phyloP scores from a whole-genome alignment of 2,113 vertebrate species.

The Scomber japonicus region DNA sequence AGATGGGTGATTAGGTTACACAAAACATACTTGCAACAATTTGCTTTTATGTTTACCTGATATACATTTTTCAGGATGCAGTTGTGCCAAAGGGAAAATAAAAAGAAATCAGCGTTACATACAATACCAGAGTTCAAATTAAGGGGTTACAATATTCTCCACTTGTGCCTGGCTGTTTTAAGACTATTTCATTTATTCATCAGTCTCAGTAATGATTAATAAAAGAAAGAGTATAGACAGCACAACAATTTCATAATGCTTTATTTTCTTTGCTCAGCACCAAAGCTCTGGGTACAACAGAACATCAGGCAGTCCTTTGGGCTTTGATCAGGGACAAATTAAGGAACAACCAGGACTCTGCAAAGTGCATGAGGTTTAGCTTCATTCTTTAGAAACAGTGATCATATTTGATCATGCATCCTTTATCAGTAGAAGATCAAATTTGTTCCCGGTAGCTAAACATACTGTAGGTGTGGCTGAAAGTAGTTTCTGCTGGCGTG shows the following conservation, averaged over 20 bases:
- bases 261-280: background rate
- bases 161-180: background rate
- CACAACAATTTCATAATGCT: slow-evolving; percentile 5
- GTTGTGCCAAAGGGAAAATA: slow-evolving; percentile 1
- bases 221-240: slow-evolving; percentile 18
- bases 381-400: background rate
- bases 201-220: slow-evolving; percentile 15
- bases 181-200: background rate
- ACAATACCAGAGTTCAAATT: background rate
- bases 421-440: background rate
- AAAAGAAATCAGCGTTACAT: background rate
- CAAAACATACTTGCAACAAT: background rate
- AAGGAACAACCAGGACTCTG: background rate
- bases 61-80: background rate
- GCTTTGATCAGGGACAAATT: slow-evolving; percentile 13
- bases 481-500: too few relatives aligned
- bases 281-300: background rate
- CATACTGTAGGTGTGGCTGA: too few relatives aligned
- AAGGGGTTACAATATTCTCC: background rate
- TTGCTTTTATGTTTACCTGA: background rate
- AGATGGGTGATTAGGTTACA: background rate
- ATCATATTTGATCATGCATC: background rate
- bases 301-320: slow-evolving; percentile 18
- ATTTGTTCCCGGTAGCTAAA: background rate
- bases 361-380: background rate